phyloP scores from a whole-genome alignment of 1,140 invertebrate genomes.

The Bicyclus anynana region DNA sequence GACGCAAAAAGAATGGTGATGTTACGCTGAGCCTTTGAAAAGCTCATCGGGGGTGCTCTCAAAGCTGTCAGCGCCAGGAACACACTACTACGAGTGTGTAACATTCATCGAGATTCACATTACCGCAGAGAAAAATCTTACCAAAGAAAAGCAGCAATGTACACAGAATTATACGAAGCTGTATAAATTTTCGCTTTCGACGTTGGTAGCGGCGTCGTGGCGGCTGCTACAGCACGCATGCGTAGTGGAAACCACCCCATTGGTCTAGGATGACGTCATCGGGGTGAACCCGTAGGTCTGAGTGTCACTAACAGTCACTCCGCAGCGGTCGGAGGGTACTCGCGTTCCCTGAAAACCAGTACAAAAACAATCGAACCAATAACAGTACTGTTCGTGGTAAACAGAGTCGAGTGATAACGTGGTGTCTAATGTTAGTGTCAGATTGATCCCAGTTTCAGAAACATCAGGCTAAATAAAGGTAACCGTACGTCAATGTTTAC shows the following conservation, averaged over 20 bases:
- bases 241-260: slow-evolving; percentile 57
- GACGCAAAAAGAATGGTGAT: slow-evolving; percentile 66
- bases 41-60: slow-evolving; percentile 61
- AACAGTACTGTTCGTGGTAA: slow-evolving; percentile 43
- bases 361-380: slow-evolving; percentile 55
- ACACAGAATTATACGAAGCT: slow-evolving; percentile 26
- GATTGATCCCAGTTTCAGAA: slow-evolving; percentile 2
- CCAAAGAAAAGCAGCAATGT: slow-evolving; percentile 52
- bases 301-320: slow-evolving; percentile 72
- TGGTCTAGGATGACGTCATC: slow-evolving; percentile 74
- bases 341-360: slow-evolving; percentile 33
- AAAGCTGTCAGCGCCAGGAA: slow-evolving; percentile 70
- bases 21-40: slow-evolving; percentile 69
- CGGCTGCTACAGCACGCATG: slow-evolving; percentile 61
- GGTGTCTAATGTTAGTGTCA: slow-evolving; percentile 17
- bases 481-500: slow-evolving; percentile 48
- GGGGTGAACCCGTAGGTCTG: slow-evolving; percentile 68
- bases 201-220: slow-evolving; percentile 55
- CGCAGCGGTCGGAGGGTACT: slow-evolving; percentile 46
- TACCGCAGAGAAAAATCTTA: slow-evolving; percentile 27
- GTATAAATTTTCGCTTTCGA: slow-evolving; percentile 30
- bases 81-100: slow-evolving; percentile 49
- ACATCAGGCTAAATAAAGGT: slow-evolving; percentile 31
- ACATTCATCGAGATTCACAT: slow-evolving; percentile 36
- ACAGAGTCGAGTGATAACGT: slow-evolving; percentile 33